Percentiles rank a stretch among this genome's conserved stretches.
phyloP scores from a whole-genome alignment of 2,113 vertebrate genomes.

The Pogonocichla stellata region DNA sequence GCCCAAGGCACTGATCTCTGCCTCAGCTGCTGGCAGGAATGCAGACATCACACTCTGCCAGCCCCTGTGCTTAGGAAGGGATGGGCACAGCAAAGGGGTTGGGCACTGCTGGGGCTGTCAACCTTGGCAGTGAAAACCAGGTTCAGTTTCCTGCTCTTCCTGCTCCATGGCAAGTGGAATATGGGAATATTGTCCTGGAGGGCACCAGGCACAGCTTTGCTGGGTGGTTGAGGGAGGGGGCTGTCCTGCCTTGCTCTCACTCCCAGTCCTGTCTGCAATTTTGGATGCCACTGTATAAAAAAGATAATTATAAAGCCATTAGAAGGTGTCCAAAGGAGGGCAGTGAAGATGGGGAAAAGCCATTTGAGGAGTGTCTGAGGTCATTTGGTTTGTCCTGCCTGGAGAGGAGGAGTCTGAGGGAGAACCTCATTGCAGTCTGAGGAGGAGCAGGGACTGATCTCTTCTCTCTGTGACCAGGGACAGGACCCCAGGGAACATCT shows the following conservation, averaged over 20 bases:
- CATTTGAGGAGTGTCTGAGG: neutral
- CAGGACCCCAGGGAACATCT: neutral
- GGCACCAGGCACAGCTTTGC: neutral
- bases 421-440: rapidly evolving
- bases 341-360: neutral
- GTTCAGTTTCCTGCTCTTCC: neutral
- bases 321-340: neutral
- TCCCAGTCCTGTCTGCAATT: rapidly evolving
- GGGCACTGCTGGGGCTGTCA: neutral
- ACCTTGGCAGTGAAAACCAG: rapidly evolving
- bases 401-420: neutral
- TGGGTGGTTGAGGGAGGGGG: too few species aligned
- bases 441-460: neutral
- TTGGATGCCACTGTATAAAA: neutral
- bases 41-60: neutral
- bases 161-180: neutral
- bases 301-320: neutral
- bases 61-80: neutral
- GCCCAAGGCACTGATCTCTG: neutral
- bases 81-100: neutral
- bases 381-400: neutral
- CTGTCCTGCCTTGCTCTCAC: neutral
- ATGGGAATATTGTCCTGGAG: neutral
- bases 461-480: neutral
- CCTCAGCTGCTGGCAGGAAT: neutral